Evolutionary conservation across 2,888 invertebrate species (phyloP), one percentile per base, ranked within the genome.

Genomic region (Parnassius mnemosyne): DNA sequence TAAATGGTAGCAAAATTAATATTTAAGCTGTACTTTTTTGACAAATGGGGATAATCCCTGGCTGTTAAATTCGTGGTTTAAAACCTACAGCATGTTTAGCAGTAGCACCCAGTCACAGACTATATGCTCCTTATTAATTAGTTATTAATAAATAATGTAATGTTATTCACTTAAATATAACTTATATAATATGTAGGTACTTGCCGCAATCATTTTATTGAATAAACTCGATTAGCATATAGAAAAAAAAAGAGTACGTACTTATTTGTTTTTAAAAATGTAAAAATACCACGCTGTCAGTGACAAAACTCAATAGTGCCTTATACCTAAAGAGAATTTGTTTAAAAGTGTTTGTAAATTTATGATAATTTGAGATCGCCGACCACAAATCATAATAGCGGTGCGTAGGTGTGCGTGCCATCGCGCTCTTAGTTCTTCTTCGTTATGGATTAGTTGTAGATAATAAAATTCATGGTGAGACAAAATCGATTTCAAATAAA

Each of bases 311-410:
- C 51, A 59, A 63, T 51, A 50, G 46, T 46, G 50, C 7, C 34
- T n/a, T 20, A 20, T 20, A 20, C 20, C 20, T 7, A 34, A 44
- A 55, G 42, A 25, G 51, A 52, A 63, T 63, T 55, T 59, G 72
- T 77, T 73, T 71, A 71, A 68, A 75, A 68, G 74, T 75, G 75
- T 75, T 75, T 70, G 78, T 80, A 79, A 79, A 80, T 81, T 80
- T 81, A 82, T 81, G 80, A 73, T 81, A 81, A 81, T 81, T 72
- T 69, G 69, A 69, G 68, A 65, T 64, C 47, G 58, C 52, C 63
- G 60, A 46, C 57, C 65, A 66, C 66, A 68, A 70, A 70, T 70
- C 68, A 68, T 66, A 61, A 34, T 41, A 53, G 53, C 55, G 54
- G 51, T 54, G 72, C 74, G 74, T 76, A 64, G 74, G 75, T 67